Evolutionary conservation across 2,797 vertebrate species (phyloP), one percentile per base, ranked within the genome.

Genomic region (Hemibagrus guttatus): DNA sequence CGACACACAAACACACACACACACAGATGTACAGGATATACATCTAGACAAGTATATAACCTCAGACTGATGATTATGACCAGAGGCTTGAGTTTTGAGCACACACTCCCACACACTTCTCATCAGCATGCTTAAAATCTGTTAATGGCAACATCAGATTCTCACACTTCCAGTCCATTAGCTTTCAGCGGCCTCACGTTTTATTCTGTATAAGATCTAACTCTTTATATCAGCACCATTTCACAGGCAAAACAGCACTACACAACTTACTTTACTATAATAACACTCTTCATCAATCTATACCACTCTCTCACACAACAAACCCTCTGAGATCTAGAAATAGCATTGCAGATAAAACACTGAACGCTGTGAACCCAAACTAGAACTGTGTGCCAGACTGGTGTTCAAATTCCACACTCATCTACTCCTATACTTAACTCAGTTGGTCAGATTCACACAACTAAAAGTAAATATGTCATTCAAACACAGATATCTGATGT

Each of bases 111-210:
- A 8, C 83, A 80, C 71, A 64, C 71, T 42, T 23, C 64, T 81
- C 66, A 61, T 49, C 56, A 39, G 26, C 14, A 2, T 75, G 69
- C 80, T 82, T 89, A 42, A 69, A 87, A 89, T 79, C 76, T 75
- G 86, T 58, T 90, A 91, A 90, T 91, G 85, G 83, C 88, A 89
- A 87, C 88, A 90, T 90, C 93, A 92, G 88, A 90, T 88, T 82
- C 63, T 66, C n/a, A 54, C 83, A 87, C 88, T 49, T 39, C 49
- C 31, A 78, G 46, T 28, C 61, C 68, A 52, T 78, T 83, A 87
- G 39, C 63, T 16, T 79, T 68, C 54, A 52, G 31, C 13, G 35
- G 26, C 56, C 17, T 35, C 61, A 71, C 63, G 19, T 52, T 35
- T 69, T 54, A 81, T 74, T 74, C 84, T 81, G 80, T 64, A 75